Conservation (phyloP, 2,888 invertebrate genomes). For the Acanthococcus lagerstroemiae region DNA sequence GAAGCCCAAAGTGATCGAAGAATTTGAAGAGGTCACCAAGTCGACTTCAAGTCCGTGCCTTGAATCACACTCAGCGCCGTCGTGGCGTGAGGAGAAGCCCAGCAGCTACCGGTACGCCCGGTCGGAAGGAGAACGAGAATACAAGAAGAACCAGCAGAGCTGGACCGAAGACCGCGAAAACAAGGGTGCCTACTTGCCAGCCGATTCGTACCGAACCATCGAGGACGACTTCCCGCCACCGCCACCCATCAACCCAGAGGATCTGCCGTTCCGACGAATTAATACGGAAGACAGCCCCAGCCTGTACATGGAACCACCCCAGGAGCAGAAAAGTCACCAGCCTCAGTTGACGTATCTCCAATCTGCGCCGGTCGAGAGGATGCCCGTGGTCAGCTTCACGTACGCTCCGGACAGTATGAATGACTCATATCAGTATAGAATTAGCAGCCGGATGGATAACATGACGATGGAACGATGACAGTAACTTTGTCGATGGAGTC, state of each 20-base stretch:
- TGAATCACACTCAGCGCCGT: background rate
- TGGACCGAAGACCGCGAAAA: background rate
- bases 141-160: background rate
- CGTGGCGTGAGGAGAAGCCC: background rate
- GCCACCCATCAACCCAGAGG: background rate
- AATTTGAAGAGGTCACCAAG: background rate
- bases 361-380: no score
- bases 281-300: background rate
- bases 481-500: no score
- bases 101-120: background rate
- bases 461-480: no score
- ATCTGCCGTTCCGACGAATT: background rate
- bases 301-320: no score
- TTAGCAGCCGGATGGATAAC: no score
- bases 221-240: background rate
- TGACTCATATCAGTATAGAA: no score
- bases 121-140: no score
- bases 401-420: no score
- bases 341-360: no score
- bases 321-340: no score
- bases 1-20: constrained; percentile 6
- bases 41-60: background rate
- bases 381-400: no score
- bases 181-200: background rate
- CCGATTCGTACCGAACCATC: background rate